Conservation (phyloP, 1,140 invertebrate genomes). For the Tyrophagus putrescentiae region DNA sequence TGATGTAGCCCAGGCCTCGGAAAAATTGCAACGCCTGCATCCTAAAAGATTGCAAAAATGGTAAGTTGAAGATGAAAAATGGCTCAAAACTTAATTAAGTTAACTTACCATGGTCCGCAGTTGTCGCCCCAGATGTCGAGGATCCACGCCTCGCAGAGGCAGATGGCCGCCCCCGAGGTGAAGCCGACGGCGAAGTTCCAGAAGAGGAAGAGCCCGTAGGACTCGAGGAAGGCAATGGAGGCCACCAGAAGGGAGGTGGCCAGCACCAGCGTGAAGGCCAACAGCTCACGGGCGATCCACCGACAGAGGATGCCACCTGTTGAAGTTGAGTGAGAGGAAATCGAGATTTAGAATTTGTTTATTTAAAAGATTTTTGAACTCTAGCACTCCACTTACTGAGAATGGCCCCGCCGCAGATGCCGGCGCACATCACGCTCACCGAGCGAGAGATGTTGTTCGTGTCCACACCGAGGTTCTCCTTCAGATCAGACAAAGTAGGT, state of each 20-base stretch:
- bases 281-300: slow-evolving; percentile 8
- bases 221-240: slow-evolving; percentile 3
- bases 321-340: background rate
- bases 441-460: background rate
- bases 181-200: background rate
- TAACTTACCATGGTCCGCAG: slow-evolving; percentile 12
- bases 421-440: background rate
- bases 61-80: too few species aligned
- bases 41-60: too few species aligned
- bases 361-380: background rate
- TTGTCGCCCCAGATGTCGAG: slow-evolving; percentile 18
- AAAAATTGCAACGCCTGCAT: slow-evolving; percentile 22
- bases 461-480: background rate
- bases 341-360: background rate
- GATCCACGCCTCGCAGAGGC: slow-evolving; percentile 12
- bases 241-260: background rate
- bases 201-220: slow-evolving; percentile 5
- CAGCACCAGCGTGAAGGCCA: background rate
- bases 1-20: slow-evolving; percentile 18
- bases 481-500: slow-evolving; percentile 19
- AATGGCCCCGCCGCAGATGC: slow-evolving; percentile 14
- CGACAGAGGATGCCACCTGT: slow-evolving; percentile 18
- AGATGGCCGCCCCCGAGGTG: slow-evolving; percentile 10
- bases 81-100: too few species aligned
- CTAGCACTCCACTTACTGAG: slow-evolving; percentile 6